Base-by-base conservation (phyloP, 35 echinoderm and acorn worm genomes). In the Anneissia japonica region DNA sequence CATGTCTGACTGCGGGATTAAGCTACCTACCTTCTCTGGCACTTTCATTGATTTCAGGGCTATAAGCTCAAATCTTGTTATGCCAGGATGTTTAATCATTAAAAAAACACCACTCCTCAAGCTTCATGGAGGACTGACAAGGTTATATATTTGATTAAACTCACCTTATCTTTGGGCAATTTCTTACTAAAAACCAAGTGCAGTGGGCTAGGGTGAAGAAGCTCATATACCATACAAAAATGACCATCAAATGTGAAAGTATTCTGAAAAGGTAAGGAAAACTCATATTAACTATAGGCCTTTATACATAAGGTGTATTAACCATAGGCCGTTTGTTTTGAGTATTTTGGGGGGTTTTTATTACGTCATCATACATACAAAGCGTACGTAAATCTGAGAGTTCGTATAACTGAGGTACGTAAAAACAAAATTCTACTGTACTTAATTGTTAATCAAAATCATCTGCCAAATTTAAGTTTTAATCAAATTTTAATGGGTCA, bases 171-270 rank as follows among this genome's bases (percentile, higher is more conserved):
- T 28, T 84, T 36, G 46, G 82, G 17, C 17, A 29, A 35, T 0
- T 86, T 87, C 4, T 86, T 76, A 84, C 55, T 90, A 75, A 99
- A 91, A 41, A 88, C 87, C 31, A 89, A 79, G 29, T 93, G 80
- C 26, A 99, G 81, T 19, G 92, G 91, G 17, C 72, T 87, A 16
- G 89, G 92, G 34, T 94, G 85, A 33, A 99, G 46, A 0, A 99
- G 83, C 34, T 99, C 96, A 89, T 87, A 94, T 12, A 93, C 92
- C 85, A 94, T 91, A 81, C 96, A 99, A 79, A 92, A 99, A 84
- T 91, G 89, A 7, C 74, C 77, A 23, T 79, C 83, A 72, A 99
- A 91, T 17, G 82, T 77, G 75, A 99, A 99, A 10, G 83, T 94
- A 74, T 99, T 99, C 96, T 99, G 79, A 29, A 80, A 84, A 10